Conservation (phyloP, 1,140 invertebrate genomes). For the Zaprionus inermis region DNA sequence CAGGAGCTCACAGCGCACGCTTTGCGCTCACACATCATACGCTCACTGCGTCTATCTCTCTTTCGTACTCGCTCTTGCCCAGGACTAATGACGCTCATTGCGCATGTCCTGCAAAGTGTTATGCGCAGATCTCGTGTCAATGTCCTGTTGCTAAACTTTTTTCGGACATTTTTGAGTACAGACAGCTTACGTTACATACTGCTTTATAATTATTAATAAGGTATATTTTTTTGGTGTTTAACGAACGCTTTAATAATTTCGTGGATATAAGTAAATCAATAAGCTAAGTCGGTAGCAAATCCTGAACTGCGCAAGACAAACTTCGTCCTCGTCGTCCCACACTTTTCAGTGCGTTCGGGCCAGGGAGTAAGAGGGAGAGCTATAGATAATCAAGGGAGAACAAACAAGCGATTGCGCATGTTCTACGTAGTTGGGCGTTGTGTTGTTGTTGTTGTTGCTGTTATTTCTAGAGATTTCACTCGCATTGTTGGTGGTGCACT, state of each 20-base stretch:
- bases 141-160: conserved; percentile 26
- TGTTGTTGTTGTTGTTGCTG: conserved; percentile 32
- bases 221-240: neutral
- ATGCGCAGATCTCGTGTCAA: conserved; percentile 74
- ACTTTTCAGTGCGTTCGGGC: neutral
- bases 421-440: conserved; percentile 62
- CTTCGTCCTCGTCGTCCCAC: conserved; percentile 36
- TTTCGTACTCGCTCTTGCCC: conserved; percentile 11
- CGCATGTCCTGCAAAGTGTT: conserved; percentile 75
- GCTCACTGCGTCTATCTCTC: conserved; percentile 3
- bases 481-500: conserved; percentile 60
- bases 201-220: neutral
- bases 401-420: conserved; percentile 47
- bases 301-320: conserved; percentile 48
- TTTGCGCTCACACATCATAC: conserved; percentile 5
- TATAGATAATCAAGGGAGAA: neutral
- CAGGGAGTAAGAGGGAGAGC: conserved; percentile 13
- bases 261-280: conserved; percentile 44
- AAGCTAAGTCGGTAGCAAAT: conserved; percentile 20
- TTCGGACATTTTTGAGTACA: neutral
- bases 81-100: conserved; percentile 33
- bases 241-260: neutral
- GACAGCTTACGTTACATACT: neutral
- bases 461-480: neutral
- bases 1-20: conserved; percentile 21